Evolutionary conservation across 2,797 vertebrate species (phyloP), one percentile per base, ranked within the genome.

Genomic region (Spheniscus humboldti): DNA sequence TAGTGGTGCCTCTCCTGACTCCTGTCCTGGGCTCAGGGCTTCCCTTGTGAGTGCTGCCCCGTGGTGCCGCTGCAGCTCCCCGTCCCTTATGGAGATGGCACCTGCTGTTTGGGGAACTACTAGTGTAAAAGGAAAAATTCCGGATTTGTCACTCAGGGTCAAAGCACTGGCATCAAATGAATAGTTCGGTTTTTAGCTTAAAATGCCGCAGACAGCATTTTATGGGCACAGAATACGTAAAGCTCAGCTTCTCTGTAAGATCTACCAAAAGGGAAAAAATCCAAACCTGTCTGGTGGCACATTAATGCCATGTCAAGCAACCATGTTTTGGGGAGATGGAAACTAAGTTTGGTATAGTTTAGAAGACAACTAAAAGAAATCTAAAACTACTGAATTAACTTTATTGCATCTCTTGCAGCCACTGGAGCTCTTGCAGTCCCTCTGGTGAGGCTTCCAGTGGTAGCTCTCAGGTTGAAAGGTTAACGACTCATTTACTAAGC

Each of bases 401-500:
- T 96, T 71, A 91, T 93, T 96, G 57, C 86, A 45, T 95, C 62
- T 96, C 93, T 88, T 47, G 55, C 71, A 96, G 89, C 90, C 47
- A 71, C 94, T 93, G 83, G 94, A 96, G 59, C 76, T 94, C 23
- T 92, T 94, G 96, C 90, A 76, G 84, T 95, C 94, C 90, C 77
- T 96, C 95, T 95, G 94, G 93, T 97, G 92, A 94, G 82, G 59
- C 95, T 98, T 96, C 95, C 74, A 94, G 96, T 7, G 11, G 79
- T 77, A 82, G 86, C 79, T 97, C 93, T 82, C 2, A 5, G 94
- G 96, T 97, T 97, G 96, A 97, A 94, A 98, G 97, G 97, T 97
- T 98, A 98, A 98, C 56, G 64, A 96, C 90, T 98, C 97, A 97
- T 97, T 98, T 97, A 97, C 92, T 82, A 94, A 98, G 95, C 78